Conservation (phyloP, 2,797 vertebrate genomes). For the Sandelia bainsii region DNA sequence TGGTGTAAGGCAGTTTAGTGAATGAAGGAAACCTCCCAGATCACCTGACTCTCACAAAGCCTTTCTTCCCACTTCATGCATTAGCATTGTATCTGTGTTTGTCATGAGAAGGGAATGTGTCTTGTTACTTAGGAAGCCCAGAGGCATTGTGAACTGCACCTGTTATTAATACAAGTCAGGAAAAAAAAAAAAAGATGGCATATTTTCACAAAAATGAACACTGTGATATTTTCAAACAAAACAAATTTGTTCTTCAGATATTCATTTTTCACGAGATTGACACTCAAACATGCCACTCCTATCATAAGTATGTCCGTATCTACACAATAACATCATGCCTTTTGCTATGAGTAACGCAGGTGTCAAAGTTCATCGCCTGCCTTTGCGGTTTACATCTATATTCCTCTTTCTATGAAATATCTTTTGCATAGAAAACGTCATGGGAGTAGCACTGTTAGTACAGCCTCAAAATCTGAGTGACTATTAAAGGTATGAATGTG, state of each 20-base stretch:
- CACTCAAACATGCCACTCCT: background rate
- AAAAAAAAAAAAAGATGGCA: conserved; percentile 20
- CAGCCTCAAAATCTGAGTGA: background rate
- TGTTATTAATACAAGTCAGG: conserved; percentile 50
- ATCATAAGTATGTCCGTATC: background rate
- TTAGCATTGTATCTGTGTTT: conserved; percentile 39
- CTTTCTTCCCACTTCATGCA: conserved; percentile 34
- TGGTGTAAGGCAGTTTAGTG: background rate
- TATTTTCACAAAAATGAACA: conserved; percentile 48
- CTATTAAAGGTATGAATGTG: background rate
- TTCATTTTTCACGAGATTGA: background rate
- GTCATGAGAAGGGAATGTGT: conserved; percentile 50
- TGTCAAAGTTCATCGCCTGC: too few species aligned
- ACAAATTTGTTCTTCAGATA: background rate
- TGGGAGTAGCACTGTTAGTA: background rate
- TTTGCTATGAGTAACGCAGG: background rate
- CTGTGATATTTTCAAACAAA: background rate
- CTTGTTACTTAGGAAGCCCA: conserved; percentile 64
- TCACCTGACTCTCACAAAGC: conserved; percentile 10
- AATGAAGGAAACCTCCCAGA: conserved; percentile 2
- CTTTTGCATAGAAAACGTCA: background rate
- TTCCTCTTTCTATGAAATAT: background rate
- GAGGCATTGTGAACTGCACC: conserved; percentile 62
- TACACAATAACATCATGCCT: background rate
- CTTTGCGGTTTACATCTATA: background rate